Percentiles rank a stretch among this genome's conserved stretches.
These are phyloP conservation scores for Junonia oenone DNA, from an alignment of 2,888 invertebrate genomes.

Conservation along the genomic window DNA sequence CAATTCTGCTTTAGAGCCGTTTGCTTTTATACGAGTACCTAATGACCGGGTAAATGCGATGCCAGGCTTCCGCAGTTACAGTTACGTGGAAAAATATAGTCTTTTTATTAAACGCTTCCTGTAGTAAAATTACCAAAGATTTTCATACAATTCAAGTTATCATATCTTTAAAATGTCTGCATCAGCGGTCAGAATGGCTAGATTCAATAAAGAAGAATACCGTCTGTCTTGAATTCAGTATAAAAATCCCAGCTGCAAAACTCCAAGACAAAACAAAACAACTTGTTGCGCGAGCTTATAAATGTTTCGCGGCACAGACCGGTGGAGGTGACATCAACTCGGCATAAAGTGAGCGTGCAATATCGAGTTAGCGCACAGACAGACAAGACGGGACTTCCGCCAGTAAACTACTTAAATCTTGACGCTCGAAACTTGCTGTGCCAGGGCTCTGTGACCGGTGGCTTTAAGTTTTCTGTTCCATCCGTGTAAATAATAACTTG, in stretches of 20 bases:
- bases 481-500: slow-evolving; percentile 17
- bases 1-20: slow-evolving; percentile 59
- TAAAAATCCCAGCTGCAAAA: slow-evolving; percentile 39
- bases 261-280: slow-evolving; percentile 33
- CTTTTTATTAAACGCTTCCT: slow-evolving; percentile 16
- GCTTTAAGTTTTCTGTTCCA: slow-evolving; percentile 22
- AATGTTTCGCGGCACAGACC: slow-evolving; percentile 54
- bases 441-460: slow-evolving; percentile 22
- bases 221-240: slow-evolving; percentile 28
- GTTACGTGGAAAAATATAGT: neutral
- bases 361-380: slow-evolving; percentile 62
- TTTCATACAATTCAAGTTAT: too few relatives aligned
- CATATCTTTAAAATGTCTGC: too few relatives aligned
- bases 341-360: slow-evolving; percentile 71
- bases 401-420: slow-evolving; percentile 74
- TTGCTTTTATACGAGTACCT: slow-evolving; percentile 62
- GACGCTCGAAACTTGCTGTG: slow-evolving; percentile 35
- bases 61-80: slow-evolving; percentile 20
- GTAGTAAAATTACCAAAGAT: too few relatives aligned
- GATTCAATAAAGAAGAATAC: too few relatives aligned
- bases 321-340: slow-evolving; percentile 58
- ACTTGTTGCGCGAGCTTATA: slow-evolving; percentile 70
- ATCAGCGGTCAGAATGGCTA: too few relatives aligned
- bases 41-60: slow-evolving; percentile 60
- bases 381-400: slow-evolving; percentile 63